Evolutionary conservation across 2,797 vertebrate species (phyloP).

Genomic region (Ataeniobius toweri): DNA sequence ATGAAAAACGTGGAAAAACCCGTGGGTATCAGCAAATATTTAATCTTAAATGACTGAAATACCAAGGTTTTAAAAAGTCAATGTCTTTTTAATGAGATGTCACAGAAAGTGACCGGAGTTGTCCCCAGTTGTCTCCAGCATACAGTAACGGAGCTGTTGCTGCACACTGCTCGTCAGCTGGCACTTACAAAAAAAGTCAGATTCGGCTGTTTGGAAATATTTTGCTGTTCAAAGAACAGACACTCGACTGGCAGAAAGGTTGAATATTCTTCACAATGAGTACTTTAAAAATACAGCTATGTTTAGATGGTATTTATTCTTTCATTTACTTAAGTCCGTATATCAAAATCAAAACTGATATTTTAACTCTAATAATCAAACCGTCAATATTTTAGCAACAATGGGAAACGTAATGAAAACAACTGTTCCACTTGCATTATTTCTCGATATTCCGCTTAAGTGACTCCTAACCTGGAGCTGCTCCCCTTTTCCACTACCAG

Average conservation of each 20-base stretch:
- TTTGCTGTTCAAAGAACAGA: neutral
- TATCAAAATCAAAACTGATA: neutral
- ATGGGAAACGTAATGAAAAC: neutral
- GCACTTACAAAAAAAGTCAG: neutral
- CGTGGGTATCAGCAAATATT: neutral
- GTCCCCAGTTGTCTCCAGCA: too few species aligned
- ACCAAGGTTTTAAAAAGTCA: too few species aligned
- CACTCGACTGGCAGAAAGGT: neutral
- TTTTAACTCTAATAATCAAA: neutral
- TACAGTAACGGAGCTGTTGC: too few species aligned
- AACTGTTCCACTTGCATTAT: too few species aligned
- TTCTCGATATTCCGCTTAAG: too few species aligned
- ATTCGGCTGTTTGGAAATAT: neutral
- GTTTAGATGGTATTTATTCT: neutral
- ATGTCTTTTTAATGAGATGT: too few species aligned
- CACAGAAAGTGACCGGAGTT: too few species aligned
- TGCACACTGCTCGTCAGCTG: too few species aligned
- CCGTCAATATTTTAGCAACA: neutral
- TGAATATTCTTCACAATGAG: neutral
- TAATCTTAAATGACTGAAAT: neutral
- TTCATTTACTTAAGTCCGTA: neutral
- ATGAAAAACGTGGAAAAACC: neutral
- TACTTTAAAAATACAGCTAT: neutral
- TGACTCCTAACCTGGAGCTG: too few species aligned
- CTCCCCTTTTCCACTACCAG: too few species aligned